Percentiles rank a stretch among this genome's conserved stretches.
Evolutionary conservation across 2,888 invertebrate genomes (phyloP).

Genomic region (Caenorhabditis panamensis): DNA sequence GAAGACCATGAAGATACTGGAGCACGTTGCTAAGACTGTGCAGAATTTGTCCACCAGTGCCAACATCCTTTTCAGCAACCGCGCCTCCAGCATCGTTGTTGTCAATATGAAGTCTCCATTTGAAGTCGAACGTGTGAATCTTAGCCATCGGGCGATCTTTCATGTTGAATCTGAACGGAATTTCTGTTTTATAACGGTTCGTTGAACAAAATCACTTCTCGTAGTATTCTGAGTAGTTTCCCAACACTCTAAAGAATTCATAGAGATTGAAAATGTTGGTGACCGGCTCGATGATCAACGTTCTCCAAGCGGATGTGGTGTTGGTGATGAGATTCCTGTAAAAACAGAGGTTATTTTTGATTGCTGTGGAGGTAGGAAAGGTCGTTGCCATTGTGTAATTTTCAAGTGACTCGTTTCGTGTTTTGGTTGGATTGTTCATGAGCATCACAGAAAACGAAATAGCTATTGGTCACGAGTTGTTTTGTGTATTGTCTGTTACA

Average conservation of each 20-base stretch:
- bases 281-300: slow-evolving; percentile 87
- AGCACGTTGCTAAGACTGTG: slow-evolving; percentile 84
- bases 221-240: slow-evolving; percentile 80
- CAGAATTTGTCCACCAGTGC: slow-evolving; percentile 86
- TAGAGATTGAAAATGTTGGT: slow-evolving; percentile 89
- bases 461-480: too few species aligned
- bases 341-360: slow-evolving; percentile 3
- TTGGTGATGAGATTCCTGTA: slow-evolving; percentile 85
- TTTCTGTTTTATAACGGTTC: neutral
- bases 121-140: slow-evolving; percentile 66
- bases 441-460: too few species aligned
- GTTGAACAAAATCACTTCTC: slow-evolving; percentile 52
- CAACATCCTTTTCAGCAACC: slow-evolving; percentile 81
- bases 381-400: too few species aligned
- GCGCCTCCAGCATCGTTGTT: slow-evolving; percentile 64
- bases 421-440: neutral
- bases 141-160: slow-evolving; percentile 56
- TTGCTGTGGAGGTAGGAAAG: too few species aligned
- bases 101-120: slow-evolving; percentile 78
- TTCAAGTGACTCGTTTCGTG: too few species aligned
- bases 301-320: slow-evolving; percentile 86
- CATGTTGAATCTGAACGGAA: slow-evolving; percentile 10
- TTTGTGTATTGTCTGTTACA: too few species aligned
- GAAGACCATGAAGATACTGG: slow-evolving; percentile 85
- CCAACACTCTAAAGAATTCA: slow-evolving; percentile 90